Conservation (phyloP, 2,113 vertebrate genomes). For the Neotoma lepida region DNA sequence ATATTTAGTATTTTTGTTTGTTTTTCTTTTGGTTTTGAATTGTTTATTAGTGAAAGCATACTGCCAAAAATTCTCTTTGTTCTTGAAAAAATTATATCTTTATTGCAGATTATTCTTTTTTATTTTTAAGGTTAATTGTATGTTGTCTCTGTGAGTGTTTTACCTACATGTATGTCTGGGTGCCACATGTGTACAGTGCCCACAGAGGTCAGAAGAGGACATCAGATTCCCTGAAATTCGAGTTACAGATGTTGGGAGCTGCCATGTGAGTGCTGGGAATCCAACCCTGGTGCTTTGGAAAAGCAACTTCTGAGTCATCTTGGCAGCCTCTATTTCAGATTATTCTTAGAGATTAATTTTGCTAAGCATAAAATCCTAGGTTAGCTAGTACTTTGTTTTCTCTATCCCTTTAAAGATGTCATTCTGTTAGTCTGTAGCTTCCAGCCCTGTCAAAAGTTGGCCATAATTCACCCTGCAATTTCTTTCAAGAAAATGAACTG, state of each 20-base stretch:
- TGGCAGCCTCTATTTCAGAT: background rate
- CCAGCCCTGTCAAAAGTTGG: background rate
- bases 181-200: too few species aligned
- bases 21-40: background rate
- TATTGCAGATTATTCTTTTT: background rate
- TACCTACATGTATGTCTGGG: background rate
- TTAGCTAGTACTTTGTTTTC: background rate
- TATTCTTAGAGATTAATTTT: constrained; percentile 39
- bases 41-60: background rate
- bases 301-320: background rate
- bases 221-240: background rate
- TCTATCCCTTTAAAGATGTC: background rate
- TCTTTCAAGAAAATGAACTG: constrained; percentile 3
- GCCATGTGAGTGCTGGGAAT: background rate
- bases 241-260: background rate
- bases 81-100: background rate
- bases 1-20: background rate
- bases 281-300: background rate
- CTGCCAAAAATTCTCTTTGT: background rate
- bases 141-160: background rate
- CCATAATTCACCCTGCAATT: background rate
- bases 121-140: background rate
- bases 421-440: background rate
- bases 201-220: background rate
- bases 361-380: background rate